Evolutionary conservation across 2,113 vertebrate genomes (phyloP), one percentile per base, ranked within the genome.

Genomic region (Sander lucioperca): DNA sequence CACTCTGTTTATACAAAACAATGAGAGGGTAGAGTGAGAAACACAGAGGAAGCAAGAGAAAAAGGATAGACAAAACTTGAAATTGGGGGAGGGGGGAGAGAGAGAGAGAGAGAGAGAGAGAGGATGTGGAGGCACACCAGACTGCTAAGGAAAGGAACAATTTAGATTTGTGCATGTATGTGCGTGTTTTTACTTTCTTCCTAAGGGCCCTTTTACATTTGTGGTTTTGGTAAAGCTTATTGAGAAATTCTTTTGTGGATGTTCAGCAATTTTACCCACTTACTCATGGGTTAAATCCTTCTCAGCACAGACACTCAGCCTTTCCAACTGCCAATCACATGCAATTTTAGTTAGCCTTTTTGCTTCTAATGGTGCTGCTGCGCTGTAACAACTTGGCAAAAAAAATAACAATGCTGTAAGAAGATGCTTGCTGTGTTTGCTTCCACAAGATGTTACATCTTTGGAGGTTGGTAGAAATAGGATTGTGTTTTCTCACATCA

Each of bases 1-100:
- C 48, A 39, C 74, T 89, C 78, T 59, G 64, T 79, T 90, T 79
- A 88, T 83, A 84, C 61, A 75, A 88, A 91, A 90, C 88, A 91
- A 80, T 85, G 79, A 89, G 72, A 70, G 57, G 61, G 67, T 43
- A 11, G 73, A 50, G 36, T 19, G 56, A 82, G 76, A 74, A 5
- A 43, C 15, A 51, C 23, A 27, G 53, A 70, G 74, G 15, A 57
- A 59, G 64, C 3, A 0, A 25, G 68, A 65, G 66, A 25, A 50
- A 64, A 69, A 47, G 48, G 57, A 78, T 67, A 64, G 53, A 30
- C 36, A 21, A 80, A 77, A 71, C 6, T 13, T 58, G 19, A n/a
- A n/a, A n/a, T n/a, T n/a, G n/a, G n/a, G n/a, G n/a, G n/a, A n/a
- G n/a, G n/a, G n/a, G n/a, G n/a, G n/a, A 66, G 59, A 39, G 8